Evolutionary conservation across 2,888 invertebrate genomes (phyloP).

Genomic region (Panzeria rudis): DNA sequence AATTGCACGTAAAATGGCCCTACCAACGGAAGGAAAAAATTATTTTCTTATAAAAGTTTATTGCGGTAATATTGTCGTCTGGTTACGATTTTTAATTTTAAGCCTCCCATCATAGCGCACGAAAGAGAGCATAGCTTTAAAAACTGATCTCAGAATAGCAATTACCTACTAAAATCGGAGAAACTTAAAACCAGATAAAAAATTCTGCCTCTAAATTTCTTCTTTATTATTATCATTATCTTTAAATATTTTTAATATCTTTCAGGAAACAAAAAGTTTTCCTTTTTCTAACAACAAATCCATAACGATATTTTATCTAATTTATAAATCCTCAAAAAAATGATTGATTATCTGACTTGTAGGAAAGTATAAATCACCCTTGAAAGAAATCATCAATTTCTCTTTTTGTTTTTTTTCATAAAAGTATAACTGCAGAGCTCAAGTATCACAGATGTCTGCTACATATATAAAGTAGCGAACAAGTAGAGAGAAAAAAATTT

Average conservation of each 20-base stretch:
- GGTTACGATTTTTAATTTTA: no score
- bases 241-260: background rate
- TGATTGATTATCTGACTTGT: conserved; percentile 68
- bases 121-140: no score
- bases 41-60: no score
- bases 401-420: background rate
- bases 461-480: conserved; percentile 30
- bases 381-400: conserved; percentile 47
- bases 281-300: background rate
- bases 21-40: no score
- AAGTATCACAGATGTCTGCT: conserved; percentile 64
- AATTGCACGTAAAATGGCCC: no score
- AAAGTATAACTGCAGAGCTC: conserved; percentile 21
- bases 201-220: background rate
- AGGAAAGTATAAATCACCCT: conserved; percentile 61
- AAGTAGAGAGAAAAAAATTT: conserved; percentile 12
- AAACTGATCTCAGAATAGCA: background rate
- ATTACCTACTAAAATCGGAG: no score
- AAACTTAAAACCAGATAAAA: no score
- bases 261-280: background rate
- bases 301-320: conserved; percentile 25
- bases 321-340: conserved; percentile 41
- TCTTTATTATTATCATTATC: background rate
- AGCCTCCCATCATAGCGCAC: no score
- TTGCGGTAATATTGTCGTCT: no score